Conservation (phyloP, 2,113 vertebrate genomes). For the Micronisus gabar region DNA sequence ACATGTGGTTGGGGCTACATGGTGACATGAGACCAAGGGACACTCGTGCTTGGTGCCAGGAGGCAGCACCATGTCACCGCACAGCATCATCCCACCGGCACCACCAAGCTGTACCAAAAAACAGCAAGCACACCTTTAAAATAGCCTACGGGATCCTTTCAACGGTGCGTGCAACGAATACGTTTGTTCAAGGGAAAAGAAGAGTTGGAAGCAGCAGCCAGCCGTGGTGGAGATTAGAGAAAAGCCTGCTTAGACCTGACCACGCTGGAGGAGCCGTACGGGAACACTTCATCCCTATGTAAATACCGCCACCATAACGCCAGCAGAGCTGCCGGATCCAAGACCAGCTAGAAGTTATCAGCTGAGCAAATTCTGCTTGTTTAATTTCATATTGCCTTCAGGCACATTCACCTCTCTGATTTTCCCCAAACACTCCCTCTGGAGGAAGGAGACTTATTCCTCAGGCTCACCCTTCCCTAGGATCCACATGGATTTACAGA, state of each 20-base stretch:
- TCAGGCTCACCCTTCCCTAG: background rate
- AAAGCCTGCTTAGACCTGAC: background rate
- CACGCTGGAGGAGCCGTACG: accelerated
- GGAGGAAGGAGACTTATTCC: background rate
- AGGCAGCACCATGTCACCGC: background rate
- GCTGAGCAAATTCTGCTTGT: background rate
- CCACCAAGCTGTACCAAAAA: background rate
- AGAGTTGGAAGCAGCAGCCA: background rate
- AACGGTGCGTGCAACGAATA: accelerated
- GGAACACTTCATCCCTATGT: background rate
- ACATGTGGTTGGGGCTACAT: accelerated
- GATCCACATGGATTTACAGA: background rate
- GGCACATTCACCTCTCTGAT: background rate
- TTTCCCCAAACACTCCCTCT: background rate
- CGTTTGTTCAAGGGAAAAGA: background rate
- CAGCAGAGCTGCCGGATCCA: accelerated
- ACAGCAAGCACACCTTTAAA: accelerated
- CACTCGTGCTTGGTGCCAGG: background rate
- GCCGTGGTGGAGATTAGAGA: background rate
- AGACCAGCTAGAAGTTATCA: background rate
- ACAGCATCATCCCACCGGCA: accelerated
- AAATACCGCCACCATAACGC: background rate
- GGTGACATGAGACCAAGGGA: accelerated
- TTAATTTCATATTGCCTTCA: background rate
- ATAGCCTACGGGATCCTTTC: accelerated